Evolutionary conservation across 53 echinoderm and acorn worm genomes (phyloP).

Genomic region (Glandiceps talaboti): DNA sequence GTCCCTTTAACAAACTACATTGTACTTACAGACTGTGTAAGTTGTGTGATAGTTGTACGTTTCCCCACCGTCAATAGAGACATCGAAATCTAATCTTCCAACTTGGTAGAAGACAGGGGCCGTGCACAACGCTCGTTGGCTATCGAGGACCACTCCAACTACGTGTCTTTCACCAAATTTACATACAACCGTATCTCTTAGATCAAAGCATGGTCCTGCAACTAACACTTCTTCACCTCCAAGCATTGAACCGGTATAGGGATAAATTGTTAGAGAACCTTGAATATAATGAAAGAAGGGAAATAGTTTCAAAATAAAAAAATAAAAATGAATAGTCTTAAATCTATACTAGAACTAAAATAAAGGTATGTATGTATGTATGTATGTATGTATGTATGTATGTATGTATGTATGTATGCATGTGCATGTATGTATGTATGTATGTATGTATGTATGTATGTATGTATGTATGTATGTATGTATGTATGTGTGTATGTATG

Average conservation of each 20-base stretch:
- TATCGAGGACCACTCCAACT: not conserved
- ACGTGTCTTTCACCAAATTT: constrained; percentile 5
- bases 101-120: constrained; percentile 10
- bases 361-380: no score
- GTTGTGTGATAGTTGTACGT: constrained; percentile 8
- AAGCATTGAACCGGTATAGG: constrained; percentile 15
- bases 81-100: constrained; percentile 3
- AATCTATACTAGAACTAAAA: no score
- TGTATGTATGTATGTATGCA: no score
- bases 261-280: constrained; percentile 9
- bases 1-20: no score
- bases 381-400: no score
- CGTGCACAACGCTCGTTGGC: constrained; percentile 2
- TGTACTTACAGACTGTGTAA: constrained; percentile 8
- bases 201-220: constrained; percentile 14
- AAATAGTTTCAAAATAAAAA: no score
- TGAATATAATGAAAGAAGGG: no score
- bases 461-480: no score
- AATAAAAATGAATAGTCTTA: no score
- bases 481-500: no score
- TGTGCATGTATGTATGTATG: no score
- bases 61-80: constrained; percentile 15
- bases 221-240: constrained; percentile 20
- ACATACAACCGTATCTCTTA: constrained; percentile 5
- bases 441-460: no score